Conservation (phyloP, 2,797 vertebrate species). For the Catamblyrhynchus diadema region DNA sequence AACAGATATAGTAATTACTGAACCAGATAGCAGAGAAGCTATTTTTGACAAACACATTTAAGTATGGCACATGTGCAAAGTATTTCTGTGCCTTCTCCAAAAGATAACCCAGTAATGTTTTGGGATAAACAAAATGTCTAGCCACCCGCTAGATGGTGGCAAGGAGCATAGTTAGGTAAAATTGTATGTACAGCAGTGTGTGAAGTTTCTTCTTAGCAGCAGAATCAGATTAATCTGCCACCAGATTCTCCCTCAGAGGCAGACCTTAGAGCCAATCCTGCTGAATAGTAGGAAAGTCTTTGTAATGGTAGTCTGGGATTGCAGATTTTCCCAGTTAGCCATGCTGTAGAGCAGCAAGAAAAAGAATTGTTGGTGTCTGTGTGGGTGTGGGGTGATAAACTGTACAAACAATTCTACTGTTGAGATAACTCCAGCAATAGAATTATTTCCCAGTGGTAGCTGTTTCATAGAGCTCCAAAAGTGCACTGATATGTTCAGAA, state of each 20-base stretch:
- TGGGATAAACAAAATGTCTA: background rate
- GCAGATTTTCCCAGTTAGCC: background rate
- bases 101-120: background rate
- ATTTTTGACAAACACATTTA: background rate
- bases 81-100: background rate
- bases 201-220: background rate
- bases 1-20: background rate
- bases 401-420: background rate
- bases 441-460: background rate
- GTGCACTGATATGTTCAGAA: background rate
- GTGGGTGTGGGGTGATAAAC: background rate
- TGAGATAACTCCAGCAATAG: background rate
- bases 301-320: background rate
- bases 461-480: background rate
- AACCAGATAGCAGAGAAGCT: background rate
- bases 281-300: background rate
- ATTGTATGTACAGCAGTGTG: background rate
- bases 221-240: background rate
- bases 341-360: background rate
- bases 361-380: background rate
- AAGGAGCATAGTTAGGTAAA: slow-evolving; percentile 30
- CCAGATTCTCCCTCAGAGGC: background rate
- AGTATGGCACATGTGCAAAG: background rate
- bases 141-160: slow-evolving; percentile 40
- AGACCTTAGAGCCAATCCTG: background rate